Evolutionary conservation across 2,113 vertebrate species (phyloP).

Genomic region (Odocoileus hemionus): DNA sequence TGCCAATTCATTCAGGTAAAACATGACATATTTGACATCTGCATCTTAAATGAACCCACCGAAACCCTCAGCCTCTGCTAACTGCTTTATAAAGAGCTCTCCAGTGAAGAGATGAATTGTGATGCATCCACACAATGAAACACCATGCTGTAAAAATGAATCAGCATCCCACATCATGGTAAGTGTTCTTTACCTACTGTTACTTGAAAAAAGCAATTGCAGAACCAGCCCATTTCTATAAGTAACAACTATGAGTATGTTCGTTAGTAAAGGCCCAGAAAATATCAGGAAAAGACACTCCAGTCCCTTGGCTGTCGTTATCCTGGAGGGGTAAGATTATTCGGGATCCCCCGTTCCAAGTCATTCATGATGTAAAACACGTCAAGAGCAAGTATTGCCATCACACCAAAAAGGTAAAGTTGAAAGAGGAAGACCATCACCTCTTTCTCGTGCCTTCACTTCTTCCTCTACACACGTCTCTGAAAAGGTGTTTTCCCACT

Average conservation of each 20-base stretch:
- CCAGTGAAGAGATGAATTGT: neutral
- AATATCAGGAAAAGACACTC: neutral
- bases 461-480: neutral
- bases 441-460: neutral
- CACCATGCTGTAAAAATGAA: neutral
- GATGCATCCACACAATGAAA: neutral
- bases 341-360: neutral
- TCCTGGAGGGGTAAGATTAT: neutral
- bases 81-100: neutral
- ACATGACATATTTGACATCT: neutral
- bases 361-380: neutral
- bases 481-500: neutral
- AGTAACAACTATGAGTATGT: neutral
- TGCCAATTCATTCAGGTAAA: neutral
- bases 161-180: rapidly evolving
- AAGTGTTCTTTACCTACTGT: neutral
- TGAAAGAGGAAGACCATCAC: neutral
- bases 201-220: neutral
- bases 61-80: neutral
- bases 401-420: neutral
- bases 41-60: neutral
- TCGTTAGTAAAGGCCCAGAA: neutral
- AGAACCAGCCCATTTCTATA: neutral
- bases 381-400: neutral
- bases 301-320: neutral